phyloP scores from a whole-genome alignment of 2,888 invertebrate genomes.

The Polietes domitor region DNA sequence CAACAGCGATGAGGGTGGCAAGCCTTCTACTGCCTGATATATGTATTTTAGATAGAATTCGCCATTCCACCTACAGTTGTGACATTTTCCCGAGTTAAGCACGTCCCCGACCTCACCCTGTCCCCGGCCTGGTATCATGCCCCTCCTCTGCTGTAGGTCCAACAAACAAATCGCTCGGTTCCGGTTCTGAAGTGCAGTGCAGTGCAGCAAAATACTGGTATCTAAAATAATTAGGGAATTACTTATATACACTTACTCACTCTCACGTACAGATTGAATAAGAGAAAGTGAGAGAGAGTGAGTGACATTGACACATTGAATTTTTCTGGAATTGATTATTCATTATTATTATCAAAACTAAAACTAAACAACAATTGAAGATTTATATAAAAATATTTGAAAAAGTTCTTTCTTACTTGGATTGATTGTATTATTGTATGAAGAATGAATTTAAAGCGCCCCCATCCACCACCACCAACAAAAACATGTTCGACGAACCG shows the following conservation, averaged over 20 bases:
- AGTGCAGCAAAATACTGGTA: slow-evolving; percentile 44
- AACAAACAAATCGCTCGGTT: too few relatives aligned
- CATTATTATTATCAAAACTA: neutral
- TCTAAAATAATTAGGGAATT: slow-evolving; percentile 62
- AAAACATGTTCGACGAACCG: too few relatives aligned
- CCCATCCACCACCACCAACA: too few relatives aligned
- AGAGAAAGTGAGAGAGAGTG: slow-evolving; percentile 2
- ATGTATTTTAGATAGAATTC: slow-evolving; percentile 60
- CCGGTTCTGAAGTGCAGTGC: neutral
- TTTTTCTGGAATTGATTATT: slow-evolving; percentile 49
- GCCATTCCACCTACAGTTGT: slow-evolving; percentile 16
- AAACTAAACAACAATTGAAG: neutral
- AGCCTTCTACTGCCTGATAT: slow-evolving; percentile 76
- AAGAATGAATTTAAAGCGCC: too few relatives aligned
- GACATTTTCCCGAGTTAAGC: neutral
- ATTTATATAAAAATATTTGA: slow-evolving; percentile 3
- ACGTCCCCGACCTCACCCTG: neutral
- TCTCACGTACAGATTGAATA: neutral
- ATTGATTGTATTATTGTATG: slow-evolving; percentile 1
- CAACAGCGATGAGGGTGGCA: slow-evolving; percentile 62
- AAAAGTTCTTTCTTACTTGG: slow-evolving; percentile 40
- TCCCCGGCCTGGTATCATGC: neutral
- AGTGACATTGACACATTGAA: slow-evolving; percentile 4
- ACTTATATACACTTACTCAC: slow-evolving; percentile 14
- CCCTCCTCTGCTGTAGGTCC: slow-evolving; percentile 12